Evolutionary conservation across 2,113 vertebrate species (phyloP), one percentile per base, ranked within the genome.

Genomic region (Silurus asotus): DNA sequence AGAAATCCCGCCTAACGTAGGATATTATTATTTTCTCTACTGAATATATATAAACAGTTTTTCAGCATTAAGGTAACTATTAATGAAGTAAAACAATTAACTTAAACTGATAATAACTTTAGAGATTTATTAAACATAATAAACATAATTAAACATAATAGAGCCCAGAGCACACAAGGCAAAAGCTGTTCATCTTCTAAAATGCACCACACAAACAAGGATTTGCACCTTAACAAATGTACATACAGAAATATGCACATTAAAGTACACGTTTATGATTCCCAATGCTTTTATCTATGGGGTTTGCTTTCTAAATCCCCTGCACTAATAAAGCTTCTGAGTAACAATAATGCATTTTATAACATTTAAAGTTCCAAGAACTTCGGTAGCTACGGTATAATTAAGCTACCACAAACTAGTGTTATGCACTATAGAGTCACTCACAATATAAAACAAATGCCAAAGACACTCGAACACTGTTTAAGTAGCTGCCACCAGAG

Each of bases 111-210:
- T 48, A 48, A 74, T 48, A 48, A 17, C 11, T 45, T 62, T 51
- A 28, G 55, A 69, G 61, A 65, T 85, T 85, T 88, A 85, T 82
- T 85, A 61, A 49, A 72, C 2, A 76, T 20, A 61, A 37, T 37
- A 37, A 37, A 37, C 37, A 37, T 37, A 37, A 37, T 37, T 37
- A 37, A 37, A 23, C 37, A 82, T 77, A 77, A 67, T 13, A 28
- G 25, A 78, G 56, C 55, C 8, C 7, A 82, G 65, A 69, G 70
- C n/a, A 10, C 13, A 82, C 23, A 48, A 64, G 13, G 17, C 48
- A 49, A 48, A 72, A 19, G 65, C 8, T 72, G 8, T 49, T 72
- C 0, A 19, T 48, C 19, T 20, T 72, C 1, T 72, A 0, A 10
- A 4, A 19, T 49, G 69, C 15, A 45, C 19, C 19, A 72, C 20